Evolutionary conservation across 1,140 invertebrate species (phyloP).

Genomic region (Lanistes nyassanus): DNA sequence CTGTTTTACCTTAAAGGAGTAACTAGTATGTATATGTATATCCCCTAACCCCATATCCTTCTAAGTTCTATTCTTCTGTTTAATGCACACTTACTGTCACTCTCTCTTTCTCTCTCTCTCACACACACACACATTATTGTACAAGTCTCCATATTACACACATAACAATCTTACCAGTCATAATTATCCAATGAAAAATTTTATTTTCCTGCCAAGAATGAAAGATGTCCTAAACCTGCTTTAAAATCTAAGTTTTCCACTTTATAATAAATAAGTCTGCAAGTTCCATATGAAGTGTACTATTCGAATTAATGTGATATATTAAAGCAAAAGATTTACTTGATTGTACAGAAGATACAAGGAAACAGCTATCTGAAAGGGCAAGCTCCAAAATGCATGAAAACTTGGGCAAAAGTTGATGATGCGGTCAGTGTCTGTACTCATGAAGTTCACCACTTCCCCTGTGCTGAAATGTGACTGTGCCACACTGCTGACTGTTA

Average conservation of each 20-base stretch:
- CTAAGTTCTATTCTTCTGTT: neutral
- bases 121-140: neutral
- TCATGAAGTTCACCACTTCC: constrained; percentile 97
- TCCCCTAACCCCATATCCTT: neutral
- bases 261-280: no score
- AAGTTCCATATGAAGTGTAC: no score
- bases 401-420: constrained; percentile 96
- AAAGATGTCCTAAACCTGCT: no score
- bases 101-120: neutral
- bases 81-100: neutral
- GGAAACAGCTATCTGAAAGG: constrained; percentile 70
- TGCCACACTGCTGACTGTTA: constrained; percentile 55
- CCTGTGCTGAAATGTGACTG: constrained; percentile 76
- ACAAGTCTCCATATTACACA: neutral
- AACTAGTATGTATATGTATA: neutral
- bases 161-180: no score
- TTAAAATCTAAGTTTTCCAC: no score
- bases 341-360: constrained; percentile 73
- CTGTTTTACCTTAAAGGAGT: neutral
- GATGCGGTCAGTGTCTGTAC: constrained; percentile 93
- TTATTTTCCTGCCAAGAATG: no score
- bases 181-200: no score
- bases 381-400: constrained; percentile 96
- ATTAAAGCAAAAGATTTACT: constrained; percentile 73
- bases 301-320: no score